Conservation (phyloP, 2,113 vertebrate species). For the Limnothrissa miodon region DNA sequence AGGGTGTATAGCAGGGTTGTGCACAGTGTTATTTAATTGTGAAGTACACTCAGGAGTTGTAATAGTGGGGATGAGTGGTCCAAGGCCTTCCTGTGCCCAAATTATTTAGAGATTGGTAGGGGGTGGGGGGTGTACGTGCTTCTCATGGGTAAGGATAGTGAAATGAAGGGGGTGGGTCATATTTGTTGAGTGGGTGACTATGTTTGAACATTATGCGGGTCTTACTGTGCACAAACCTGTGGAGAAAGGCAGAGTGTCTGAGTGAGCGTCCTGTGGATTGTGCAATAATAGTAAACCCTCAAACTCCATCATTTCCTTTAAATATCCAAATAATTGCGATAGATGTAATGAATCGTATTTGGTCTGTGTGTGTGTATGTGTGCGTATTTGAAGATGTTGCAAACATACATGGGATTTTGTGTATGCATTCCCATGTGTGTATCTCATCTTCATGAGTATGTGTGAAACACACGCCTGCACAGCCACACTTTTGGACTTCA, state of each 20-base stretch:
- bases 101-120: not conserved
- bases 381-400: not conserved
- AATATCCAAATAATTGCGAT: not conserved
- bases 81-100: not conserved
- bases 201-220: not conserved
- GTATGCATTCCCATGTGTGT: no score
- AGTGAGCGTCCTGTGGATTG: not conserved
- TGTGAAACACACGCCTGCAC: not conserved
- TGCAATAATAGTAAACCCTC: not conserved
- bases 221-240: not conserved
- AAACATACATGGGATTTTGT: no score
- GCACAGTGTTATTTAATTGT: not conserved
- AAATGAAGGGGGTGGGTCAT: not conserved
- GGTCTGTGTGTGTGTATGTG: not conserved
- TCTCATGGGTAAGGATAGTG: not conserved
- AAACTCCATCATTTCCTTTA: not conserved
- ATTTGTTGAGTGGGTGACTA: not conserved
- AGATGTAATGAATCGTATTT: not conserved
- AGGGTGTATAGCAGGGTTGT: not conserved
- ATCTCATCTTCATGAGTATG: not conserved
- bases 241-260: not conserved
- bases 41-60: not conserved
- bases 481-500: not conserved
- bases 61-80: no score
- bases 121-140: not conserved